Evolutionary conservation across 2,888 invertebrate species (phyloP).

Genomic region (Lacanobia wlatinum): DNA sequence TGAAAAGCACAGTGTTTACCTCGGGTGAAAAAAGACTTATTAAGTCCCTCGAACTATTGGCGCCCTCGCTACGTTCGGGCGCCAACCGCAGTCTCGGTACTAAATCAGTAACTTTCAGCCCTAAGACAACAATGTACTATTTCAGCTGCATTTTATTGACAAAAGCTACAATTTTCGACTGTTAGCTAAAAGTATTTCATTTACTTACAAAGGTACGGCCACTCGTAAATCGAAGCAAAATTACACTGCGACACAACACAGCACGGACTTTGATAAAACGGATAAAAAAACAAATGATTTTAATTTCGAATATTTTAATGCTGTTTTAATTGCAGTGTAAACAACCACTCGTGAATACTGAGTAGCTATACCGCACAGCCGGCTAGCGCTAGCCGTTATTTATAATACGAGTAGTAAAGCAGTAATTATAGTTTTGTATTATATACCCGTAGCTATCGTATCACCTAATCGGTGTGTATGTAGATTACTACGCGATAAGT

Average conservation of each 20-base stretch:
- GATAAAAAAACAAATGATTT: neutral
- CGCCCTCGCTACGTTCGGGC: too few species aligned
- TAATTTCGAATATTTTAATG: neutral
- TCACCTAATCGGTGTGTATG: constrained; percentile 15
- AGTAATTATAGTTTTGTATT: constrained; percentile 17
- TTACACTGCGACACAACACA: neutral
- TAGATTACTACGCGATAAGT: neutral
- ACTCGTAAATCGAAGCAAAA: neutral
- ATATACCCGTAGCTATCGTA: constrained; percentile 26
- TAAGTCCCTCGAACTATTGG: too few species aligned
- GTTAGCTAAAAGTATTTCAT: neutral
- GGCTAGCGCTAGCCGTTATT: neutral
- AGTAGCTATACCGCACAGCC: neutral
- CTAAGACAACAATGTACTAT: too few species aligned
- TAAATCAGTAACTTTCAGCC: too few species aligned
- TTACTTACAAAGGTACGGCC: neutral
- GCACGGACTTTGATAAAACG: constrained; percentile 49
- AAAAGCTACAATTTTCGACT: neutral
- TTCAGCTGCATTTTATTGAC: neutral
- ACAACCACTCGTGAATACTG: neutral
- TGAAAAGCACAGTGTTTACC: too few species aligned
- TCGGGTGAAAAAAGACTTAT: too few species aligned
- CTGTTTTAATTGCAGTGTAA: too few species aligned
- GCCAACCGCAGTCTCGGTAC: too few species aligned
- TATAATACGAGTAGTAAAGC: constrained; percentile 17